A percentile compares a stretch with the other conserved stretches of the same genome.
Conservation (phyloP, 1,140 invertebrate genomes). For the Scaptodrosophila lebanonensis region DNA sequence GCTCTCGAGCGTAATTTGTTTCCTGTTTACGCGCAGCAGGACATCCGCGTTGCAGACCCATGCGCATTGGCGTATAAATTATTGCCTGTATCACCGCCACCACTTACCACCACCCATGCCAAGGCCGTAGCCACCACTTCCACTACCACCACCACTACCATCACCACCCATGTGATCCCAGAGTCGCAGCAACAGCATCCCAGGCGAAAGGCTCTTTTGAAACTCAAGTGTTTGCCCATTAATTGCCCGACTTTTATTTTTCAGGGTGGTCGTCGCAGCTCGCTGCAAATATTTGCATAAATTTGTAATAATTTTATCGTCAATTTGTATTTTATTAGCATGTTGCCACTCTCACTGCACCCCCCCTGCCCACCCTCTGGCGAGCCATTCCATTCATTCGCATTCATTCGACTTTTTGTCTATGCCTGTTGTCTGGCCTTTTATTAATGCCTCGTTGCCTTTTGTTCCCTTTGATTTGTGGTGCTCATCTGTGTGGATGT, state of each 20-base stretch:
- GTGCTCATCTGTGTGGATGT: constrained; percentile 30
- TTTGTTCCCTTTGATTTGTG: constrained; percentile 45
- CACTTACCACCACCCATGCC: constrained; percentile 34
- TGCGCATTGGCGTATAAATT: constrained; percentile 73
- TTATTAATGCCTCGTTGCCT: constrained; percentile 30
- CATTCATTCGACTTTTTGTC: constrained; percentile 3
- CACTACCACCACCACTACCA: constrained; percentile 7
- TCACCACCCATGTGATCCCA: constrained; percentile 34
- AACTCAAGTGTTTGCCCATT: constrained; percentile 67
- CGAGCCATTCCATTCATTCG: neutral
- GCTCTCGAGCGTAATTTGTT: constrained; percentile 74
- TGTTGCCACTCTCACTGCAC: constrained; percentile 52
- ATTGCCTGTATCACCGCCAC: constrained; percentile 59
- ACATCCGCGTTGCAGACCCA: constrained; percentile 55
- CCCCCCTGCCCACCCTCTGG: constrained; percentile 14
- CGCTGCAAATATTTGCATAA: constrained; percentile 70
- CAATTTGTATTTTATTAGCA: constrained; percentile 73
- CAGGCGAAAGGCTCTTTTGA: constrained; percentile 6
- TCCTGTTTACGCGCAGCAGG: constrained; percentile 73
- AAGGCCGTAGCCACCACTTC: constrained; percentile 15
- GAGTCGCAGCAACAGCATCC: neutral
- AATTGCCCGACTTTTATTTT: constrained; percentile 61
- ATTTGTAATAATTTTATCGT: constrained; percentile 75
- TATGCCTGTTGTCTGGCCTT: neutral
- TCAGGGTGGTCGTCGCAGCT: constrained; percentile 34